Base-by-base conservation (phyloP, 2,797 vertebrate genomes). In the Naso thynnoides region DNA sequence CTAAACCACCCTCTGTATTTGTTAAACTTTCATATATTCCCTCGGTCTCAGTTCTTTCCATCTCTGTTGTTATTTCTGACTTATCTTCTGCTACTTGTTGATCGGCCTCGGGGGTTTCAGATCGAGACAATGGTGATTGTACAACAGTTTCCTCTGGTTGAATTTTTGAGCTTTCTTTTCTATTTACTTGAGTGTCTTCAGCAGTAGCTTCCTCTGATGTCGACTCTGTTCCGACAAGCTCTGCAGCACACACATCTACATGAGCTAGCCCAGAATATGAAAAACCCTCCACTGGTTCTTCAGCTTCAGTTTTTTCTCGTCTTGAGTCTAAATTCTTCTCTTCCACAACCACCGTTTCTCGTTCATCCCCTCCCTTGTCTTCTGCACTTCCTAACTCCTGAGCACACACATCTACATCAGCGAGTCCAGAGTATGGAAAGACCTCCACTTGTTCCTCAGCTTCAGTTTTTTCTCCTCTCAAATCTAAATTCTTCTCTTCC, bases 191-290 rank as follows among this genome's bases (percentile, higher is more conserved):
- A 47, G 13, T 15, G 15, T 70, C 62, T 53, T 82, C 49, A 60
- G 6, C 23, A 45, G 11, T 23, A 7, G 8, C 29, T 44, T 6
- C 49, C 38, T 74, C 73, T 11, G 16, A 16, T 52, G 36, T 39
- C 75, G 10, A 42, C n/a, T 85, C 63, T n/a, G 52, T 57, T 50
- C 16, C 53, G 67, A 5, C 60, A 23, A 85, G 73, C 62, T 90
- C 88, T 74, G 66, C 18, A 44, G 77, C 80, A 68, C 77, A 86
- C 11, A 88, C 55, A 53, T 89, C 59, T 14, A 73, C 64, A 66
- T 81, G 59, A 49, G 76, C 62, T 2, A 73, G 18, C n/a, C 64
- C 84, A 65, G 79, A 57, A 70, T 81, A 63, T 3, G 45, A 33
- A 66, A 36, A 7, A 31, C 47, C 57, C 24, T 80, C 63, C 2